Percentiles rank a stretch among this genome's conserved stretches.
Evolutionary conservation across 1,140 invertebrate species (phyloP).

Genomic region (Rhopalosiphum padi): DNA sequence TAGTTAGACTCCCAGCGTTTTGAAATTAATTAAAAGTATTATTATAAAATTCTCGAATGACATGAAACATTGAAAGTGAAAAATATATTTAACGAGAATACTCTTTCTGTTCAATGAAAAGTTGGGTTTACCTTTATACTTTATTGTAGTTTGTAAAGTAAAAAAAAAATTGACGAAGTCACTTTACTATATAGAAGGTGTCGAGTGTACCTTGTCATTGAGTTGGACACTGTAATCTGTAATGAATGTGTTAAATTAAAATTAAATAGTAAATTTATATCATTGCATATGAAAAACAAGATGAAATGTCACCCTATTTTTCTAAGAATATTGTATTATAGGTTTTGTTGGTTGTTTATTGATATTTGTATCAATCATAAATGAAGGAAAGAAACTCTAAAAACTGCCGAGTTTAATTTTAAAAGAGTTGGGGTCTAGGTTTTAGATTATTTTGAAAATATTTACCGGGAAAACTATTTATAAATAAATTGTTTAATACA

Average conservation of each 20-base stretch:
- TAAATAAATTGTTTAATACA: slow-evolving; percentile 19
- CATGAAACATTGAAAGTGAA: slow-evolving; percentile 17
- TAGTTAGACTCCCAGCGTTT: neutral
- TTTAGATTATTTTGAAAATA: neutral
- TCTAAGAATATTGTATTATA: neutral
- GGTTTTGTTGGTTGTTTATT: neutral
- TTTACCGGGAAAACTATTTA: neutral
- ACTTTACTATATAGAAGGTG: neutral
- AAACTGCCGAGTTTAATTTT: neutral
- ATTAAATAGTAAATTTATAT: neutral
- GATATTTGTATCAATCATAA: neutral
- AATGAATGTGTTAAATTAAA: neutral
- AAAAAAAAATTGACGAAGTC: neutral
- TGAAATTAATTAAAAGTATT: slow-evolving; percentile 50
- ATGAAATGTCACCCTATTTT: neutral
- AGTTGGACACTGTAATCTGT: neutral
- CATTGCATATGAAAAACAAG: neutral
- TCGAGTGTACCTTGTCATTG: neutral
- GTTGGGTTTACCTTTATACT: neutral
- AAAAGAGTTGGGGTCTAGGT: neutral
- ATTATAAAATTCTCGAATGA: slow-evolving; percentile 34
- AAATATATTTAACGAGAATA: slow-evolving; percentile 11
- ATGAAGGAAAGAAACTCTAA: neutral
- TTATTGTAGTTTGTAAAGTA: neutral
- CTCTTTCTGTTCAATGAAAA: neutral